These are phyloP conservation scores for Alsophila aescularia DNA, from an alignment of 2,888 invertebrate species.

Conservation along the genomic window DNA sequence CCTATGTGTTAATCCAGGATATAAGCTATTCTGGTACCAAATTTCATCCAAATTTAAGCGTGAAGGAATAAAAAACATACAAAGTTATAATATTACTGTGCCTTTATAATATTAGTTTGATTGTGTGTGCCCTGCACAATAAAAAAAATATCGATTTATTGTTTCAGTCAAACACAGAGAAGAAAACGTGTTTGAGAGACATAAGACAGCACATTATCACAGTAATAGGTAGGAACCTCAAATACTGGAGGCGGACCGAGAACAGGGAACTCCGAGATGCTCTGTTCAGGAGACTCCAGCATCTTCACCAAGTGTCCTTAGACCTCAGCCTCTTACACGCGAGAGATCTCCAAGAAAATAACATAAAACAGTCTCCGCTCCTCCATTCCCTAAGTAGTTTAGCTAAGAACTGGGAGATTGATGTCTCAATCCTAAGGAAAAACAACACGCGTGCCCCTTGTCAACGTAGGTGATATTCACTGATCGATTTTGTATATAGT, in stretches of 20 bases:
- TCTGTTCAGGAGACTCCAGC: constrained; percentile 67
- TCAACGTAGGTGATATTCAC: constrained; percentile 46
- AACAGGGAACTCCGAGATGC: constrained; percentile 59
- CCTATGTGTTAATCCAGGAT: too few relatives aligned
- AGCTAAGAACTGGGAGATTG: constrained; percentile 67
- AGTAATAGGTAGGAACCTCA: constrained; percentile 79
- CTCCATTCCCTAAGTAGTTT: constrained; percentile 58
- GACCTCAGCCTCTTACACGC: constrained; percentile 67
- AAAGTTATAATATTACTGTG: too few relatives aligned
- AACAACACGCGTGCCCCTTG: constrained; percentile 42
- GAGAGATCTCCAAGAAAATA: constrained; percentile 60
- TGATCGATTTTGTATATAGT: constrained; percentile 69
- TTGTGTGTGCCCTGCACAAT: too few relatives aligned
- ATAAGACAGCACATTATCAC: constrained; percentile 79
- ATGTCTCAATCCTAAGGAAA: constrained; percentile 59
- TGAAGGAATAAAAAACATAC: too few relatives aligned
- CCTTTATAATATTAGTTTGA: too few relatives aligned
- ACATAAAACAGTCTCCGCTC: constrained; percentile 52
- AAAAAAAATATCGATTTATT: constrained; percentile 3
- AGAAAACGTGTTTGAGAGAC: constrained; percentile 75
- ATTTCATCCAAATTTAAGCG: too few relatives aligned
- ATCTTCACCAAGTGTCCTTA: constrained; percentile 68
- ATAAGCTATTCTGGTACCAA: too few relatives aligned
- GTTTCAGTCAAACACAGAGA: constrained; percentile 64
- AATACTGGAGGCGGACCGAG: constrained; percentile 78